These are phyloP conservation scores for Malacoraja senta DNA, from an alignment of 2,797 vertebrate genomes.

Conservation along the genomic window DNA sequence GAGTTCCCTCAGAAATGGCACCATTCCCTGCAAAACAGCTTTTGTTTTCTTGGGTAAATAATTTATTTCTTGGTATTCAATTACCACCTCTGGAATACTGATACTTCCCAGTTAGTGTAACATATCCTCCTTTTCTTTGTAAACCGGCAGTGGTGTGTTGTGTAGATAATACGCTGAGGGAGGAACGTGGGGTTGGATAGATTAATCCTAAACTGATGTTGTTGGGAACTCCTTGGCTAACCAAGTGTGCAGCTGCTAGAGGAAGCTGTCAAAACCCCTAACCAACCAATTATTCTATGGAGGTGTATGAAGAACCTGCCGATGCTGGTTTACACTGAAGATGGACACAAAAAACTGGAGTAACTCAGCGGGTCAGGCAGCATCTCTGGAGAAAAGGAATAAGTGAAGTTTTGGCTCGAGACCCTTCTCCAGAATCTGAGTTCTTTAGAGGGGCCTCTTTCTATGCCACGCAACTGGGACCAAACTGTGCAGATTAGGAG, in stretches of 20 bases:
- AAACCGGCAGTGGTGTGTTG: not conserved
- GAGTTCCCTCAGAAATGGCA: not conserved
- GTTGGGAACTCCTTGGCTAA: not conserved
- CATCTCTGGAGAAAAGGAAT: too few relatives aligned
- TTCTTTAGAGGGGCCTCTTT: not conserved
- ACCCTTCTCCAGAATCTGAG: too few relatives aligned
- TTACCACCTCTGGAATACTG: not conserved
- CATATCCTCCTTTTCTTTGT: not conserved
- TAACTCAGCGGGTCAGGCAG: too few relatives aligned
- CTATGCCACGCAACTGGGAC: too few relatives aligned
- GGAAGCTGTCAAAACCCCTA: not conserved
- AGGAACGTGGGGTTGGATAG: not conserved
- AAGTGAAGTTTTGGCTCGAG: too few relatives aligned
- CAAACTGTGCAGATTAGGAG: not conserved
- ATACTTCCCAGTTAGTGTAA: not conserved
- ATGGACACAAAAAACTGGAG: too few relatives aligned
- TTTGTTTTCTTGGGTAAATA: not conserved
- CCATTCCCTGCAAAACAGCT: not conserved
- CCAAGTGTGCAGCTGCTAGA: not conserved
- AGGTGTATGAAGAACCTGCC: too few relatives aligned
- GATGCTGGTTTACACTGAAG: too few relatives aligned
- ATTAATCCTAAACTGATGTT: not conserved
- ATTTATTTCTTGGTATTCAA: constrained; percentile 10
- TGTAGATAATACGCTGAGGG: not conserved
- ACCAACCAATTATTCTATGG: not conserved